Conservation (phyloP, 2,113 vertebrate species). For the Podiceps cristatus region DNA sequence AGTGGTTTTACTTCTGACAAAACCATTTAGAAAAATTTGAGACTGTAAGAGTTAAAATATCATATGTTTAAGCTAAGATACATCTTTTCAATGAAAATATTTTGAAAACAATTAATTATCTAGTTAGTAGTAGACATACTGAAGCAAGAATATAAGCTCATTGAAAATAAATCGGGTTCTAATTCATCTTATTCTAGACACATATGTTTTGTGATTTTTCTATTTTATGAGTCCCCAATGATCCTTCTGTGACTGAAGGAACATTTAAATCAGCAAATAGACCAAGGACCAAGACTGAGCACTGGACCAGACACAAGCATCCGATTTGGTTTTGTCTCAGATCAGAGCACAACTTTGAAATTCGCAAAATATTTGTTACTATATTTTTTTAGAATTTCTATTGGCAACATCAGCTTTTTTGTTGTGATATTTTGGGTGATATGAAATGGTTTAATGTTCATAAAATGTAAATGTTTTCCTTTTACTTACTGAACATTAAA, state of each 20-base stretch:
- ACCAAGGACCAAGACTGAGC: not conserved
- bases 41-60: not conserved
- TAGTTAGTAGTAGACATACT: not conserved
- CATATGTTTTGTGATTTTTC: not conserved
- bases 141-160: not conserved
- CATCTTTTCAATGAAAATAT: not conserved
- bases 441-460: not conserved
- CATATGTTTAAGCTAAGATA: not conserved
- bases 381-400: not conserved
- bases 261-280: not conserved
- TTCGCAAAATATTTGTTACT: not conserved
- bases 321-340: not conserved
- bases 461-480: not conserved
- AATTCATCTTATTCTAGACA: not conserved
- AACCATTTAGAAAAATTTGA: not conserved
- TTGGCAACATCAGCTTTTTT: not conserved
- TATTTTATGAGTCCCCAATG: not conserved
- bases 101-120: not conserved
- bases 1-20: not conserved
- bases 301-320: not conserved
- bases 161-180: not conserved
- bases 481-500: not conserved
- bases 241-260: not conserved
- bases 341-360: not conserved
- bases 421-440: not conserved